A percentile compares a stretch with the other conserved stretches of the same genome.
Conservation (phyloP, 2,797 vertebrate genomes). For the Dicrostonyx torquatus region DNA sequence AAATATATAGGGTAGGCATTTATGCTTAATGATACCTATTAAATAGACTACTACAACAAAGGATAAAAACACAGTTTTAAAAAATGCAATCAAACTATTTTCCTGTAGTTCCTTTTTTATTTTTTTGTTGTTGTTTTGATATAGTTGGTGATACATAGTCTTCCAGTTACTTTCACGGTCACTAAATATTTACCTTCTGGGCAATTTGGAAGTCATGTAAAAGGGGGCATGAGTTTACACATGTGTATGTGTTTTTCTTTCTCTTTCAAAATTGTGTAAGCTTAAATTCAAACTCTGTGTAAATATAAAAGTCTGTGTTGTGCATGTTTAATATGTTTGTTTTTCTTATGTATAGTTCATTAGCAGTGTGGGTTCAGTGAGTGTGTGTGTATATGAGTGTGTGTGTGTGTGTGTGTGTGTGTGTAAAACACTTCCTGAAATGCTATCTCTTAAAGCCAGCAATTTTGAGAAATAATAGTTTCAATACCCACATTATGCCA, state of each 20-base stretch:
- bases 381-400: not conserved
- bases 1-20: constrained; percentile 70
- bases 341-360: constrained; percentile 70
- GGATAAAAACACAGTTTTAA: constrained; percentile 79
- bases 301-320: constrained; percentile 74
- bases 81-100: constrained; percentile 61
- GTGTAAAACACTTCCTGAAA: constrained; percentile 56
- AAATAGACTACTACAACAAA: constrained; percentile 75
- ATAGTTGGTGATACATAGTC: constrained; percentile 52
- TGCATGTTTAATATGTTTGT: constrained; percentile 70
- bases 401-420: not conserved
- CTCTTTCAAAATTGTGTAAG: constrained; percentile 49
- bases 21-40: constrained; percentile 69
- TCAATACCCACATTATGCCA: constrained; percentile 57
- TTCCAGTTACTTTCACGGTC: constrained; percentile 24
- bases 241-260: constrained; percentile 47
- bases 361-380: constrained; percentile 53
- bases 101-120: constrained; percentile 57
- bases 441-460: constrained; percentile 51
- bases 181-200: constrained; percentile 73
- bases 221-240: constrained; percentile 72
- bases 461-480: constrained; percentile 77
- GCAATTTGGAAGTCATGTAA: constrained; percentile 72
- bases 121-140: constrained; percentile 63
- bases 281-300: constrained; percentile 66